These are phyloP conservation scores for Sclerurus mexicanus DNA, from an alignment of 2,113 vertebrate species.

Conservation along the genomic window DNA sequence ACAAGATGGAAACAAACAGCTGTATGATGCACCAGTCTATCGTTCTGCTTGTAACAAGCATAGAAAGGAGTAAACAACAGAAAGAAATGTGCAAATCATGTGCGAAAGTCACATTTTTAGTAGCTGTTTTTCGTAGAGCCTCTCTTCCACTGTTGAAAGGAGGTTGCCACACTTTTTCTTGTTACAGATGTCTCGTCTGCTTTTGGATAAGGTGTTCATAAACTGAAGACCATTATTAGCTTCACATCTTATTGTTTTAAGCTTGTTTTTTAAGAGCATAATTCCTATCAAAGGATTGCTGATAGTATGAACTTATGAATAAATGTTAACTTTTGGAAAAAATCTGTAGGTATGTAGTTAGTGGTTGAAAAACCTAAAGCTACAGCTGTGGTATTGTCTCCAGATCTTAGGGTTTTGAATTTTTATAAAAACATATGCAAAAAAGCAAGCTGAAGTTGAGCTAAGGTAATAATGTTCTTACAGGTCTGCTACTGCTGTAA, in stretches of 20 bases:
- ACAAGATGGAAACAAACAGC: background rate
- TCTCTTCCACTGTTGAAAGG: background rate
- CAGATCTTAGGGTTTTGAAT: background rate
- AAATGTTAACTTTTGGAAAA: conserved; percentile 66
- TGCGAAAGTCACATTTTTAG: background rate
- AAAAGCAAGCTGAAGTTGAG: background rate
- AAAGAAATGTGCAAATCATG: background rate
- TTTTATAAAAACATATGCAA: background rate
- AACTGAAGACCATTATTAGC: conserved; percentile 29
- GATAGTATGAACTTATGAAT: conserved; percentile 54
- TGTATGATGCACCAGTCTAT: background rate
- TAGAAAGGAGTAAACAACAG: background rate
- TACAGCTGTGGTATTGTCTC: background rate
- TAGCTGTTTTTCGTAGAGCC: background rate
- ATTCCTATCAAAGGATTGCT: conserved; percentile 26
- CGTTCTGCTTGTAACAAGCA: background rate
- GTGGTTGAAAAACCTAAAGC: background rate
- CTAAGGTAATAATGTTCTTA: background rate
- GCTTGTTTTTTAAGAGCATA: conserved; percentile 39
- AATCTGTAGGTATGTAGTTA: conserved; percentile 34
- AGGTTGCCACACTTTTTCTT: background rate
- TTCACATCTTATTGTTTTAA: conserved; percentile 49
- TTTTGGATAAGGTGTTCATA: conserved; percentile 34
- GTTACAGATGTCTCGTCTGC: background rate
- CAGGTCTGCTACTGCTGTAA: background rate